phyloP scores from a whole-genome alignment of 2,113 vertebrate species.

The Melanerpes aurifrons region DNA sequence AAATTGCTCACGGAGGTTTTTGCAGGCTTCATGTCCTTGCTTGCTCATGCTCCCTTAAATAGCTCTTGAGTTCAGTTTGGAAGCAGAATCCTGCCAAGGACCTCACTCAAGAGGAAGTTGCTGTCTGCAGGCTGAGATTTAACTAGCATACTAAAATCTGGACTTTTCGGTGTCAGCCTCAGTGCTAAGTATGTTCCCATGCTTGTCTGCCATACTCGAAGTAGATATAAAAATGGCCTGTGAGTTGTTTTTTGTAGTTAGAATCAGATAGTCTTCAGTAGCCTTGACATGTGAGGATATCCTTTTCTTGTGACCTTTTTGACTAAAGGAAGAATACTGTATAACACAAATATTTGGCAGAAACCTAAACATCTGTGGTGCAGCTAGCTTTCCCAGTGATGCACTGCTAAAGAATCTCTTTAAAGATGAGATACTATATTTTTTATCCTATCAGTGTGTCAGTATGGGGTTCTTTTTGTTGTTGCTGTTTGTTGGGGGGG shows the following conservation, averaged over 20 bases:
- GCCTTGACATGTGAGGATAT: fast-evolving
- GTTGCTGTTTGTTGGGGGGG: no score
- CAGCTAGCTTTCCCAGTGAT: background rate
- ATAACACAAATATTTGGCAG: background rate
- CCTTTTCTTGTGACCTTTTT: background rate
- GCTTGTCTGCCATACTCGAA: background rate
- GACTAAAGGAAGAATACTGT: background rate
- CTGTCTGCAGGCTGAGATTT: background rate
- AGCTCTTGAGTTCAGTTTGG: background rate
- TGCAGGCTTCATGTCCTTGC: background rate
- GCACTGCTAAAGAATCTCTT: background rate
- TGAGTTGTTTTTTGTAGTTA: background rate
- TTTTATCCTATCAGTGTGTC: background rate
- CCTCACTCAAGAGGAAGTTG: background rate
- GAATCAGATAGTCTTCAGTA: background rate
- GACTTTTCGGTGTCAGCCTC: background rate
- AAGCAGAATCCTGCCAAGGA: background rate
- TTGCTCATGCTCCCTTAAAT: background rate
- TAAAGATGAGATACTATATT: background rate
- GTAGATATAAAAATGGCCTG: fast-evolving
- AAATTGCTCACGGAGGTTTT: background rate
- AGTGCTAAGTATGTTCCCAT: background rate
- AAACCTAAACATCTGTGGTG: background rate
- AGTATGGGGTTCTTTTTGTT: background rate
- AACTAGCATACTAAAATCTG: background rate